Percentiles rank a stretch among this genome's conserved stretches.
Conservation (phyloP, 2,888 invertebrate species). For the Neoaliturus tenellus region DNA sequence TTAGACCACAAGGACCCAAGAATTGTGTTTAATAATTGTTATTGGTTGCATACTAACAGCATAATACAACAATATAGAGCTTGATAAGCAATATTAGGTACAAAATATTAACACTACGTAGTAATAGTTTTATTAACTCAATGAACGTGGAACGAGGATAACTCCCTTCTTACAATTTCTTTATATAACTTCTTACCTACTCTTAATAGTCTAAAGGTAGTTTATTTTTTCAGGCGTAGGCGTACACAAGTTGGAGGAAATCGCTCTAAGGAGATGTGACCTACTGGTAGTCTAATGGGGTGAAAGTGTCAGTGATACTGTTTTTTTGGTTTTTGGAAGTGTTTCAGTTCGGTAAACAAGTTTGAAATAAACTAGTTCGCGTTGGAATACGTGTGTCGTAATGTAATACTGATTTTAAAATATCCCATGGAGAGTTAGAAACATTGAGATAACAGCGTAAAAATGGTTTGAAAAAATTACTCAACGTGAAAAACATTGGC, state of each 20-base stretch:
- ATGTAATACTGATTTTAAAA: not conserved
- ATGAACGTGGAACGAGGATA: not conserved
- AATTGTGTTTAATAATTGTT: too few species aligned
- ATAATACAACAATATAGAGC: too few species aligned
- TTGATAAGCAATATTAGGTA: too few species aligned
- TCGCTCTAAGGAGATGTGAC: not conserved
- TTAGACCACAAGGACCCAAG: too few species aligned
- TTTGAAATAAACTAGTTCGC: not conserved
- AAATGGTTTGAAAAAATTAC: not conserved
- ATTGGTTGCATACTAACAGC: too few species aligned
- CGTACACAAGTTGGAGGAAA: not conserved
- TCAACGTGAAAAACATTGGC: not conserved
- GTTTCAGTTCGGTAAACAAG: not conserved
- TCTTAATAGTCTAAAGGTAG: not conserved
- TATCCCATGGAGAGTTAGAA: not conserved
- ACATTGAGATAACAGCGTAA: not conserved
- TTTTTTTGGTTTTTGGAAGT: not conserved
- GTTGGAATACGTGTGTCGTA: not conserved
- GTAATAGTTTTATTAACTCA: too few species aligned
- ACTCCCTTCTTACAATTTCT: not conserved
- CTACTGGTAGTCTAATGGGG: not conserved
- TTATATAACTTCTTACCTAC: too few species aligned
- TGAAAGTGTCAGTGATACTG: not conserved
- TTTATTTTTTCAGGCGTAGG: not conserved
- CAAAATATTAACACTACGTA: too few species aligned